phyloP scores from a whole-genome alignment of 2,888 invertebrate species.

The Adelognathus sp. region DNA sequence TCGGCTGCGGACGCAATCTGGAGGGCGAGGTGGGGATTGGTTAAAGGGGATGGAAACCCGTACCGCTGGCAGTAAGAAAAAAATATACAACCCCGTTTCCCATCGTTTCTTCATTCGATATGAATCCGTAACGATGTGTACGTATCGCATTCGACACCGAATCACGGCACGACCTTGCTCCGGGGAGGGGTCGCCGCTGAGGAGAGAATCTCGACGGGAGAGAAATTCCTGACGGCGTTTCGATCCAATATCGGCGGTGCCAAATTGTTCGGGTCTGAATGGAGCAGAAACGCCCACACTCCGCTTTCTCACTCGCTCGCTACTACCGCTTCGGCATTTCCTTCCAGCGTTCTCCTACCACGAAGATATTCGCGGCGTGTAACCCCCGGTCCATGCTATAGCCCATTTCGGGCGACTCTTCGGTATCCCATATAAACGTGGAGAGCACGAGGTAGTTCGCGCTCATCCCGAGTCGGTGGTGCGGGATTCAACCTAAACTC shows the following conservation, averaged over 20 bases:
- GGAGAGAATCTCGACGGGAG: constrained; percentile 38
- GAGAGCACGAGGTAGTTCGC: constrained; percentile 36
- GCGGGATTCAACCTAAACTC: constrained; percentile 48
- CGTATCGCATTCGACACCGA: constrained; percentile 32
- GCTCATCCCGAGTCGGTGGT: constrained; percentile 28
- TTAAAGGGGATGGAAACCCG: too few relatives aligned
- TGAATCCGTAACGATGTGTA: constrained; percentile 12
- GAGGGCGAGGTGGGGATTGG: too few relatives aligned
- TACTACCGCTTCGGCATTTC: constrained; percentile 1
- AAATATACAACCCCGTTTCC: too few relatives aligned
- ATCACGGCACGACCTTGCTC: constrained; percentile 24
- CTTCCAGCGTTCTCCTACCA: constrained; percentile 25
- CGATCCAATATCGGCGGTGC: constrained; percentile 74
- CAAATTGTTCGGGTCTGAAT: constrained; percentile 75
- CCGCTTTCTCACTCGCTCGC: constrained; percentile 24
- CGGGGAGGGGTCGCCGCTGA: constrained; percentile 9
- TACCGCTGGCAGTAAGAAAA: too few relatives aligned
- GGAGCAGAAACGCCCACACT: constrained; percentile 62
- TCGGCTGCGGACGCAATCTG: too few relatives aligned
- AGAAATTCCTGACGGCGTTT: constrained; percentile 57
- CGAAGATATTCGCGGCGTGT: constrained; percentile 49
- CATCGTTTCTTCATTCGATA: background rate
- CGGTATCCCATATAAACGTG: constrained; percentile 49
- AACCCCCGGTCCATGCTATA: constrained; percentile 33
- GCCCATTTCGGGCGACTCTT: constrained; percentile 54